Evolutionary conservation across 2,113 vertebrate species (phyloP).

Genomic region (Baryphthengus martii): DNA sequence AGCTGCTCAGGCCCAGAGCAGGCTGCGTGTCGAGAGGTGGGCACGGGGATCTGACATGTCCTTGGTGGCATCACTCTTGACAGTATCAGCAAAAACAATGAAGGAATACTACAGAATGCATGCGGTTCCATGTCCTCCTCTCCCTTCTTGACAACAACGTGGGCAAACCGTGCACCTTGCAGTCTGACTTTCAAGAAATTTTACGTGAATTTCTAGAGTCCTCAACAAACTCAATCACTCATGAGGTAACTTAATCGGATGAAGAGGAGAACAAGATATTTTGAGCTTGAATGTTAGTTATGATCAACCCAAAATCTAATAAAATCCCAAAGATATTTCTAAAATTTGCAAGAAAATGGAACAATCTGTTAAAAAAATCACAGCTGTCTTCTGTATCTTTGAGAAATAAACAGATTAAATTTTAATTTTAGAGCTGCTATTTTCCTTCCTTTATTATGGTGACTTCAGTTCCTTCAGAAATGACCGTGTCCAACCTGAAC

Average conservation of each 20-base stretch:
- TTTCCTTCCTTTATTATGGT: not conserved
- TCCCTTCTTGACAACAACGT: not conserved
- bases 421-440: accelerated
- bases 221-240: not conserved
- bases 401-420: accelerated
- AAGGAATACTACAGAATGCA: not conserved
- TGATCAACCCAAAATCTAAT: not conserved
- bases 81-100: not conserved
- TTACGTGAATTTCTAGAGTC: not conserved
- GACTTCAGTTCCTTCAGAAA: not conserved
- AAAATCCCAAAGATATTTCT: not conserved
- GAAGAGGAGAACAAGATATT: not conserved
- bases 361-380: not conserved
- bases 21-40: accelerated
- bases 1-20: not conserved
- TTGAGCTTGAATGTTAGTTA: not conserved
- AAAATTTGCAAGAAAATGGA: not conserved
- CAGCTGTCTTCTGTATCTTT: too few relatives aligned
- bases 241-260: accelerated
- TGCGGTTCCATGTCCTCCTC: accelerated
- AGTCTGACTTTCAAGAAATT: not conserved
- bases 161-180: not conserved
- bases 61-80: not conserved
- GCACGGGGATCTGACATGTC: accelerated
- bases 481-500: accelerated